These are phyloP conservation scores for Vireo griseus DNA, from an alignment of 2,797 vertebrate species.

Conservation along the genomic window DNA sequence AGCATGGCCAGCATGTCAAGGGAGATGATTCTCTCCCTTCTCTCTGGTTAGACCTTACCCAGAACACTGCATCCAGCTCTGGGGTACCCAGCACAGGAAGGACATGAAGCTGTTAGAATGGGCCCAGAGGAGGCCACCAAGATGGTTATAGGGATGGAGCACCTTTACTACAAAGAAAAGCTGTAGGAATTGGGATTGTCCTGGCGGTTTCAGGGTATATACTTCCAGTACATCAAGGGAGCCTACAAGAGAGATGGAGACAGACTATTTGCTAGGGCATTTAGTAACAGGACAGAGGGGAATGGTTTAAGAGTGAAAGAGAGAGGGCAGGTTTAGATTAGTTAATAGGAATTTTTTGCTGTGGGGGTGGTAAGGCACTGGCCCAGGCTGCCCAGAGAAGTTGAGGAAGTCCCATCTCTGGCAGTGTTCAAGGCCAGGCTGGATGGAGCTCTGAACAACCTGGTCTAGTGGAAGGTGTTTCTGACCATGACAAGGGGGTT, in stretches of 20 bases:
- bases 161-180: neutral
- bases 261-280: neutral
- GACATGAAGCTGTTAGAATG: neutral
- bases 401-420: neutral
- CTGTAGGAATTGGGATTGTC: neutral
- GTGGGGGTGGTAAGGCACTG: neutral
- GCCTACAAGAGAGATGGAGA: neutral
- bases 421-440: neutral
- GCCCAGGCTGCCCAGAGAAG: neutral
- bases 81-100: neutral
- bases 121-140: neutral
- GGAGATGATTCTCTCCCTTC: neutral
- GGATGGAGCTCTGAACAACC: neutral
- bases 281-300: neutral
- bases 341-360: neutral
- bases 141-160: neutral
- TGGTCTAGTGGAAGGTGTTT: neutral
- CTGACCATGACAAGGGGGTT: neutral
- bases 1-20: neutral
- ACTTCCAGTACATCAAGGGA: accelerated
- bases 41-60: neutral
- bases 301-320: neutral
- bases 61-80: neutral
- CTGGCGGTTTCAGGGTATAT: neutral
- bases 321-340: neutral